Percentiles rank a stretch among this genome's conserved stretches.
Evolutionary conservation across 1,140 invertebrate genomes (phyloP).

Genomic region (Phocides pigmalion): DNA sequence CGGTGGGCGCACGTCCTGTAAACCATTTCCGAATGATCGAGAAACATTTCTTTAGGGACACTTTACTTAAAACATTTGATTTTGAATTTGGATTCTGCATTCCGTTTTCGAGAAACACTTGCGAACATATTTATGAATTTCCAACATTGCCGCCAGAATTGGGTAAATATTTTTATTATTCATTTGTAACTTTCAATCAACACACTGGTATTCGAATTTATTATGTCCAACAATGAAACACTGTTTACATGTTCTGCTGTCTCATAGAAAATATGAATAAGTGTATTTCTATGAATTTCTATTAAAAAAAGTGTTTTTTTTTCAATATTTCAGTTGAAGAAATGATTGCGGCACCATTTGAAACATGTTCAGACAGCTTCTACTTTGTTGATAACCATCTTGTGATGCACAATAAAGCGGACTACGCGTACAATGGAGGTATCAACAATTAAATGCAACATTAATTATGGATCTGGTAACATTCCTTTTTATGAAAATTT

Average conservation of each 20-base stretch:
- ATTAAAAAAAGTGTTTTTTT: not conserved
- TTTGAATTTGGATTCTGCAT: slow-evolving; percentile 99
- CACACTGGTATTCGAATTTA: too few species aligned
- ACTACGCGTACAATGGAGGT: slow-evolving; percentile 96
- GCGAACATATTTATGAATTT: slow-evolving; percentile 99
- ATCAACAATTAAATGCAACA: slow-evolving; percentile 72
- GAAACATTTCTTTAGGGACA: slow-evolving; percentile 97
- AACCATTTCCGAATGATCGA: slow-evolving; percentile 99
- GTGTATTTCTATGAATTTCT: too few species aligned
- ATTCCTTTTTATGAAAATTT: slow-evolving; percentile 1
- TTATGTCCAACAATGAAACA: too few species aligned
- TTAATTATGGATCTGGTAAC: not conserved
- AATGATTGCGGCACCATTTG: slow-evolving; percentile 98
- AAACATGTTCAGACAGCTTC: slow-evolving; percentile 98
- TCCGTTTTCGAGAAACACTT: slow-evolving; percentile 98
- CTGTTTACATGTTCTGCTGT: too few species aligned
- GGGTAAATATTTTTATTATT: slow-evolving; percentile 86
- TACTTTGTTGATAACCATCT: slow-evolving; percentile 98
- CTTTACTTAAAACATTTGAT: slow-evolving; percentile 98
- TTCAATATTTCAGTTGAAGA: slow-evolving; percentile 91
- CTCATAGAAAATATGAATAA: too few species aligned
- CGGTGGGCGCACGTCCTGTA: slow-evolving; percentile 95
- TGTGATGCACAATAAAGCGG: slow-evolving; percentile 99
- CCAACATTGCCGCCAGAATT: slow-evolving; percentile 93
- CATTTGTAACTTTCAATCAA: not conserved